Conservation (phyloP, 2,113 vertebrate genomes). For the Notothenia coriiceps region DNA sequence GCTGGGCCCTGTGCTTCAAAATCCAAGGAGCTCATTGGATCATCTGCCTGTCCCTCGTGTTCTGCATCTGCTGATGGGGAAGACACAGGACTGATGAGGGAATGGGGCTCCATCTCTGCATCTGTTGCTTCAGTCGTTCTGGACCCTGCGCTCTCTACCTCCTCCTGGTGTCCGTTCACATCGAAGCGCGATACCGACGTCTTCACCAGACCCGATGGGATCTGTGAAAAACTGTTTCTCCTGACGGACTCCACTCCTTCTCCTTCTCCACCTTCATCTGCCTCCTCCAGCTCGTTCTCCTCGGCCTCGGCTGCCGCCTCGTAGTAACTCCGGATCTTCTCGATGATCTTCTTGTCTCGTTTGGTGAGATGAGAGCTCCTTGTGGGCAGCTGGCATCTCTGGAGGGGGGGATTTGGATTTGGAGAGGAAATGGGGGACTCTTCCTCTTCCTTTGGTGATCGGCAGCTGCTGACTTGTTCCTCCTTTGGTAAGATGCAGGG, state of each 20-base stretch:
- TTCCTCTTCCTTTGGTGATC: not conserved
- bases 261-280: slow-evolving; percentile 13
- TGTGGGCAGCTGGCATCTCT: slow-evolving; percentile 35
- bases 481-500: not conserved
- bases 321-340: slow-evolving; percentile 88
- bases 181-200: slow-evolving; percentile 82
- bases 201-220: slow-evolving; percentile 83
- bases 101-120: not conserved
- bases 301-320: slow-evolving; percentile 79
- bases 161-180: slow-evolving; percentile 56
- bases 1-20: not conserved
- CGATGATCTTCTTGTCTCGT: slow-evolving; percentile 84
- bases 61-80: not conserved
- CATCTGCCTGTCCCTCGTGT: not conserved
- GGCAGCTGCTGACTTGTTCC: not conserved
- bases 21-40: not conserved
- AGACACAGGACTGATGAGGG: not conserved
- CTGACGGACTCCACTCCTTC: slow-evolving; percentile 42
- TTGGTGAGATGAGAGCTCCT: slow-evolving; percentile 65
- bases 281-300: slow-evolving; percentile 29
- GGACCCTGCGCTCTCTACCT: slow-evolving; percentile 34
- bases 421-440: not conserved
- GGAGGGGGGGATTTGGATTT: not conserved
- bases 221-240: slow-evolving; percentile 80
- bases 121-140: slow-evolving; percentile 10